Conservation (phyloP, 2,888 invertebrate species). For the Andrena bucephala region DNA sequence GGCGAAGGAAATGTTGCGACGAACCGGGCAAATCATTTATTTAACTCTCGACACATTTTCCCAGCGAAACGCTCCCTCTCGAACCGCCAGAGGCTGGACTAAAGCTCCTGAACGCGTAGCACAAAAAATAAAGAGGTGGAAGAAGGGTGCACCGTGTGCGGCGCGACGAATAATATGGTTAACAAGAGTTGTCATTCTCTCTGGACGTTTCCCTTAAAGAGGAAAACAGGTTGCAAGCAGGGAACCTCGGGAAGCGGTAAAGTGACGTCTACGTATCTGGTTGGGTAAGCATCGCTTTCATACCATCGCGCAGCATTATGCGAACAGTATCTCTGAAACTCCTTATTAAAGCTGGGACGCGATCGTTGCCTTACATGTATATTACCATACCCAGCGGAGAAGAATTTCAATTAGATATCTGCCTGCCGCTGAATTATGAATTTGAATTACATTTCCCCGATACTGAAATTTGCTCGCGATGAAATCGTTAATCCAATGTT, state of each 20-base stretch:
- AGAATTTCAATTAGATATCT: conserved; percentile 5
- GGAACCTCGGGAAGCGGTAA: not conserved
- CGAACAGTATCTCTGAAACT: conserved; percentile 4
- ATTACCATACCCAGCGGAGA: conserved; percentile 4
- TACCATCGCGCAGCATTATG: conserved; percentile 12
- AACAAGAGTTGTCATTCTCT: conserved; percentile 16
- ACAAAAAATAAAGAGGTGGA: not conserved
- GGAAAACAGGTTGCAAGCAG: not conserved
- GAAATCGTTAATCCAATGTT: not conserved
- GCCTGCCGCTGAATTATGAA: conserved; percentile 12
- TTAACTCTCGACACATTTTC: conserved; percentile 9
- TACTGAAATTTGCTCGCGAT: not conserved
- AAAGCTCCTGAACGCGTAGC: conserved; percentile 23
- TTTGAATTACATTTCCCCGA: not conserved
- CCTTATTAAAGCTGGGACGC: conserved; percentile 25
- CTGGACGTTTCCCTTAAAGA: not conserved
- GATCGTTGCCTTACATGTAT: conserved; percentile 27
- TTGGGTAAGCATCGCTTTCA: conserved; percentile 11
- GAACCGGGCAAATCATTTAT: conserved; percentile 22
- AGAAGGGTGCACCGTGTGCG: not conserved
- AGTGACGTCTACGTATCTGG: not conserved
- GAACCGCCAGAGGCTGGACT: not conserved
- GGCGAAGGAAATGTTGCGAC: not conserved
- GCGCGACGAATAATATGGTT: conserved; percentile 4
- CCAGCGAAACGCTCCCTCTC: not conserved